Percentiles rank a stretch among this genome's conserved stretches.
These are phyloP conservation scores for Acheta domesticus DNA, from an alignment of 2,888 invertebrate species.

Conservation along the genomic window DNA sequence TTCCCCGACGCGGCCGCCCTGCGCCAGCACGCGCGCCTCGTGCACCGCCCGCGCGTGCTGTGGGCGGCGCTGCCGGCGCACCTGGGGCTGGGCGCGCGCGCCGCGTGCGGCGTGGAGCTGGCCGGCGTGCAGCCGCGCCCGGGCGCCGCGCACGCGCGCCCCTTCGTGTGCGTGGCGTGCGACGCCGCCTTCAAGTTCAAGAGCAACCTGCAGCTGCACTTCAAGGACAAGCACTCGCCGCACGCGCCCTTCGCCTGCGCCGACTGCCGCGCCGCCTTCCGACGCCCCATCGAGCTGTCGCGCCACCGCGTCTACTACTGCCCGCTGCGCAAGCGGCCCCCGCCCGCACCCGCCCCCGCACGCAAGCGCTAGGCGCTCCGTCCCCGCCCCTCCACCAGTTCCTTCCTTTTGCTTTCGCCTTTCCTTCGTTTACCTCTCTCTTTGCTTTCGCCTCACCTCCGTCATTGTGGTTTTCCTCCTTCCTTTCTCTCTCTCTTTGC, in stretches of 20 bases:
- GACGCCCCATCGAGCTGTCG: background rate
- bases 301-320: background rate
- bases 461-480: too few relatives aligned
- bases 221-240: background rate
- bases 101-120: background rate
- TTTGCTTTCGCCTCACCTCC: too few relatives aligned
- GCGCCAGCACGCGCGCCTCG: background rate
- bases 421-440: too few relatives aligned
- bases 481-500: too few relatives aligned
- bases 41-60: background rate
- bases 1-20: background rate
- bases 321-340: background rate
- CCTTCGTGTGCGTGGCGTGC: background rate
- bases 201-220: background rate
- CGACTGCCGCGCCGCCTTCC: background rate
- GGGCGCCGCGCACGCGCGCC: background rate
- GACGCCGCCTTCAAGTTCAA: background rate
- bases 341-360: background rate
- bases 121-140: background rate
- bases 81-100: background rate
- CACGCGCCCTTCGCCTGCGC: background rate
- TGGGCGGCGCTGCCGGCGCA: background rate
- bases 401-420: too few relatives aligned
- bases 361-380: too few relatives aligned
- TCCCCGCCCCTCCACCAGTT: too few relatives aligned